Evolutionary conservation across 2,888 invertebrate species (phyloP).

Genomic region (Therioaphis trifolii): DNA sequence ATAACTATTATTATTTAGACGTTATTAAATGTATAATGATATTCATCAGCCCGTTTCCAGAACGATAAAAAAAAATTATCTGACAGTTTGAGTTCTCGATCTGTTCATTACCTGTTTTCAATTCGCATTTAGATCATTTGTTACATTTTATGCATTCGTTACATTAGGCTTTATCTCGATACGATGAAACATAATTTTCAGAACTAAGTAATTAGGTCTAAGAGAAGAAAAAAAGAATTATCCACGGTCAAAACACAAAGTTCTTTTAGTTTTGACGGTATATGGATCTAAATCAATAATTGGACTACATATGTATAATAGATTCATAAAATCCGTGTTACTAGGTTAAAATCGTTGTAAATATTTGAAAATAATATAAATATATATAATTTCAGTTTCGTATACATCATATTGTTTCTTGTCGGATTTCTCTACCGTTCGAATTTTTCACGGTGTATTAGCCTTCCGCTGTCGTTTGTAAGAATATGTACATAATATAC

Average conservation of each 20-base stretch:
- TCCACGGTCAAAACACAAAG: not conserved
- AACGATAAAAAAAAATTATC: too few relatives aligned
- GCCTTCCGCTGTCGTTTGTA: not conserved
- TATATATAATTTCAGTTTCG: not conserved
- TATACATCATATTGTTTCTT: conserved; percentile 19
- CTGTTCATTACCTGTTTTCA: too few relatives aligned
- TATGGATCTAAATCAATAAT: not conserved
- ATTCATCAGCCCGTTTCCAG: too few relatives aligned
- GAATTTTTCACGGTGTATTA: conserved; percentile 54
- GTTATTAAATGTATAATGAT: too few relatives aligned
- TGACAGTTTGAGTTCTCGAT: too few relatives aligned
- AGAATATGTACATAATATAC: not conserved
- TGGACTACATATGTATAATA: conserved; percentile 22
- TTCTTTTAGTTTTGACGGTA: not conserved
- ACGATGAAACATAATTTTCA: too few relatives aligned
- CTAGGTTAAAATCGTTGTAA: conserved; percentile 44
- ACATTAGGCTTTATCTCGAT: too few relatives aligned
- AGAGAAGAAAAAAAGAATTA: too few relatives aligned
- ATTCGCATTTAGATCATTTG: too few relatives aligned
- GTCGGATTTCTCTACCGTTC: conserved; percentile 28
- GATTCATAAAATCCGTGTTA: conserved; percentile 43
- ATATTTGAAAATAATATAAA: conserved; percentile 11
- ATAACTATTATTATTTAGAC: too few relatives aligned
- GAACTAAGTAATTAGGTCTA: not conserved
- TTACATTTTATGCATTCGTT: too few relatives aligned